Base-by-base conservation (phyloP, 2,797 vertebrate genomes). In the Chrosomus eos region DNA sequence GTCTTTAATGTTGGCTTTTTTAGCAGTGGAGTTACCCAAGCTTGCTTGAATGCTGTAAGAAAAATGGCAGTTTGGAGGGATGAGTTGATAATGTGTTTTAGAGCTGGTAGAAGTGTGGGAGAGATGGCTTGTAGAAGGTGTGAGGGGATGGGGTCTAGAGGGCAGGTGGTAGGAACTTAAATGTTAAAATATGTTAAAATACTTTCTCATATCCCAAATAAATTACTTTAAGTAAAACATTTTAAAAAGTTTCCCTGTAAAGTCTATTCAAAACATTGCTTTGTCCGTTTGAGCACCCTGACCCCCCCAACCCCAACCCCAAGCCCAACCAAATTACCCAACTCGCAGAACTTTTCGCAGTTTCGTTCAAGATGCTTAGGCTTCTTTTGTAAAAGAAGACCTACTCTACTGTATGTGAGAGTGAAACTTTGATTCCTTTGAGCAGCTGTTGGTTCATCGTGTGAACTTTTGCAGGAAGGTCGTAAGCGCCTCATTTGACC, bases 381-480 rank as follows among this genome's bases (percentile, higher is more conserved):
- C 33, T 21, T 43, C 1, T 45, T 45, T 31, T 28, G 2, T 26
- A 8, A 38, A n/a, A n/a, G n/a, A n/a, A n/a, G n/a, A n/a, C n/a
- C n/a, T n/a, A n/a, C n/a, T n/a, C 74, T 19, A 3, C 8, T 28
- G 40, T 36, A 62, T 38, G 60, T 67, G 82, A 43, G 73, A 77
- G 40, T 64, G 28, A 82, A 74, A 82, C 58, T 38, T 33, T 74
- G 43, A 83, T 58, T 43, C 3, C 33, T 68, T 43, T 38, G 16
- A 58, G 53, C 75, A 84, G 75, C 67, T 79, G 75, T 38, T 43
- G 60, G 62, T 55, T 77, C 45, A 38, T 67, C 64, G 19, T 28
- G 43, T 67, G 75, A 78, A 43, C 85, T 72, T 78, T 64, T 26
- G 71, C 64, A 58, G 28, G 48, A 80, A 87, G 85, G 85, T 67